phyloP scores from a whole-genome alignment of 2,888 invertebrate genomes.

The Drosophila pseudotalamancana region DNA sequence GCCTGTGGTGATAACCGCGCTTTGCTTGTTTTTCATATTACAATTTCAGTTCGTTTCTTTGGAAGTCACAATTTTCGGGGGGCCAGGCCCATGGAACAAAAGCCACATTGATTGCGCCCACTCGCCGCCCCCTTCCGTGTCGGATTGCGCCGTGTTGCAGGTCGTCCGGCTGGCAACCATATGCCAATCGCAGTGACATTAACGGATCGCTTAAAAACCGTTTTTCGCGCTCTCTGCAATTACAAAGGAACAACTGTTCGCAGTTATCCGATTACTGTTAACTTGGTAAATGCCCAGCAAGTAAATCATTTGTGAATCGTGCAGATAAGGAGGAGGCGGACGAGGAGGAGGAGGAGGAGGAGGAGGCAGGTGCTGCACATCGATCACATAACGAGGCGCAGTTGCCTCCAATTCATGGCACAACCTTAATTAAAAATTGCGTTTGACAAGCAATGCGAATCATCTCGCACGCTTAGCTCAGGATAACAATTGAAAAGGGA shows the following conservation, averaged over 20 bases:
- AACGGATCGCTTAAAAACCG: constrained; percentile 10
- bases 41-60: constrained; percentile 41
- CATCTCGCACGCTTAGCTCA: not conserved
- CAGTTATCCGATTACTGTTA: constrained; percentile 10
- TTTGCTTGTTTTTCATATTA: constrained; percentile 53
- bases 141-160: not conserved
- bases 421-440: constrained; percentile 60
- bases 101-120: constrained; percentile 47
- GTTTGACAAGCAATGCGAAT: constrained; percentile 29
- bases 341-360: not conserved
- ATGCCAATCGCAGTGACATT: constrained; percentile 40
- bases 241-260: constrained; percentile 3
- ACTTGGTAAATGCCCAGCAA: not conserved
- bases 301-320: constrained; percentile 1
- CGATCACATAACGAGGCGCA: constrained; percentile 37
- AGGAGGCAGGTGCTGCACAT: constrained; percentile 6
- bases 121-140: not conserved
- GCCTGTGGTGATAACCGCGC: constrained; percentile 32
- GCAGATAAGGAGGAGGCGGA: not conserved
- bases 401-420: constrained; percentile 39
- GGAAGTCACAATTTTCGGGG: constrained; percentile 9
- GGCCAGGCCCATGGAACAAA: constrained; percentile 17
- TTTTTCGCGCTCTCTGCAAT: not conserved
- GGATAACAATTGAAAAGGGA: not conserved
- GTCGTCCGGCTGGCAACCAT: not conserved